Base-by-base conservation (phyloP, 1,140 invertebrate species). In the Leptonema lineaticorne region DNA sequence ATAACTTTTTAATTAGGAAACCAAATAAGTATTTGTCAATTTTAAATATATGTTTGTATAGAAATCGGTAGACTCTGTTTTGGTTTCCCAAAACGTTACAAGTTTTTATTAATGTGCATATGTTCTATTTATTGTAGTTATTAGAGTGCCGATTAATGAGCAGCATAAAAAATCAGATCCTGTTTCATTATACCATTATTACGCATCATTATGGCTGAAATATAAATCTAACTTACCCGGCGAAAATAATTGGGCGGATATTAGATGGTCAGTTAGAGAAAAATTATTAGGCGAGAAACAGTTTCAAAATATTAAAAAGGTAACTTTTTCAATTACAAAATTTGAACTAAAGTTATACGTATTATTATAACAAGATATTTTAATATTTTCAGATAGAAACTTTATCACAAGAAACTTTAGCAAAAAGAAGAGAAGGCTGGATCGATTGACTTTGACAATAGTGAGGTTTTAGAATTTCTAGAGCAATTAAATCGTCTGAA, bases 101-200 rank as follows among this genome's bases (percentile, higher is more conserved):
- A n/a, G n/a, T n/a, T n/a, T n/a, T n/a, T n/a, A n/a, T 22, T 56
- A 26, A 27, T 26, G 28, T 28, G 14, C 26, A 28, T 28, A 41
- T 48, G 22, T 33, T 59, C 30, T 24, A 57, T 9, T 37, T 41
- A 46, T 67, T 33, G 8, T 74, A 83, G 81, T 83, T 67, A 83
- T 83, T 18, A 80, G 76, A 77, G 78, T 82, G 22, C 76, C 76
- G 16, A 78, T 76, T 66, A 70, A 71, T 46, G 75, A 71, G 37
- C 60, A 70, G n/a, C 77, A 74, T 48, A 82, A 78, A 73, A 87
- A 85, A 81, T 84, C 79, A 72, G 90, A 92, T 77, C 90, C 90
- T 48, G 90, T 92, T 1, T 79, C 85, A 9, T 77, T 91, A 8
- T 92, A 91, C 75, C 89, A 92, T 57, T 86, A 90, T 68, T 92